Conservation (phyloP, 2,888 invertebrate species). For the Hemicrepidius hirtus region DNA sequence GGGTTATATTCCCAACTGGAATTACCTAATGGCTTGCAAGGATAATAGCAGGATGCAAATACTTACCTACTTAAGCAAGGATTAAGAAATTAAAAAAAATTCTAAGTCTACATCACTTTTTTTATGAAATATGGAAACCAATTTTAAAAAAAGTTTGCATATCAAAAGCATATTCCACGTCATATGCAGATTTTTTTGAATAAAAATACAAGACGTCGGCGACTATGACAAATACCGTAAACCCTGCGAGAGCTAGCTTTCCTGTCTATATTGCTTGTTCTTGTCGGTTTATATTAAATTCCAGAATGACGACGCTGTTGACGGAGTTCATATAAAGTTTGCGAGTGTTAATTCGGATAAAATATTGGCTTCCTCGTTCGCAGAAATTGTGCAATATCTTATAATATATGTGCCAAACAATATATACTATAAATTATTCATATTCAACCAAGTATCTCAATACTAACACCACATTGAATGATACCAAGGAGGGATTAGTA, state of each 20-base stretch:
- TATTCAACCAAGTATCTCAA: conserved; percentile 8
- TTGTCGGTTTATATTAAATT: conserved; percentile 50
- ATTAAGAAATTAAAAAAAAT: no score
- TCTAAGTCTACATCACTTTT: no score
- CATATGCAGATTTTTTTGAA: conserved; percentile 19
- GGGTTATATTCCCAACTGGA: no score
- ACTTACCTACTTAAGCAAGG: no score
- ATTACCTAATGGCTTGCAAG: no score
- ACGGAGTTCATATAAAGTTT: conserved; percentile 34
- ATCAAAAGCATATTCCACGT: conserved; percentile 23
- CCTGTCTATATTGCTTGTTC: conserved; percentile 34
- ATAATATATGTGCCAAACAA: conserved; percentile 21
- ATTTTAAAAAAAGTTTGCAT: no score
- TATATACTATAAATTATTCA: conserved; percentile 24
- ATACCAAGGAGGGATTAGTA: no score
- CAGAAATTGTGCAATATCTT: conserved; percentile 26
- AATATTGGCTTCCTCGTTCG: conserved; percentile 20
- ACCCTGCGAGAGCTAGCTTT: conserved; percentile 6
- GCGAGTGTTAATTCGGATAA: conserved; percentile 39
- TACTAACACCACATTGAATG: background rate
- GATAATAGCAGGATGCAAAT: no score
- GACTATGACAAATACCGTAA: conserved; percentile 5
- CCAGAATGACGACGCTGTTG: conserved; percentile 33
- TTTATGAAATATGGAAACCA: no score
- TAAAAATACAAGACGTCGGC: conserved; percentile 17